Evolutionary conservation across 2,113 vertebrate genomes (phyloP).

Genomic region (Elephas maximus): DNA sequence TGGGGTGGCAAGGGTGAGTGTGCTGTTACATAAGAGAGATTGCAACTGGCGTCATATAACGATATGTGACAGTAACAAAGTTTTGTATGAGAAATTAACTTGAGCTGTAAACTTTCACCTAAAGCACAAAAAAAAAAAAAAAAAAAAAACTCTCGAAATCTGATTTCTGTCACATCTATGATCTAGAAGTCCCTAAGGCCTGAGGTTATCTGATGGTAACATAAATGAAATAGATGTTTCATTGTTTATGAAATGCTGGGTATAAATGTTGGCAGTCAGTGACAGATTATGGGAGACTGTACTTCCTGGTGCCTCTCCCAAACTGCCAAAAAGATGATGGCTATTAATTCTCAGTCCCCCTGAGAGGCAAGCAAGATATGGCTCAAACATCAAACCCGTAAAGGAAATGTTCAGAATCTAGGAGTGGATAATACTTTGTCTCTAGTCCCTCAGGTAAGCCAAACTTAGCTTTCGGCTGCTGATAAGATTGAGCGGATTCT

Average conservation of each 20-base stretch:
- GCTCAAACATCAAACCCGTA: background rate
- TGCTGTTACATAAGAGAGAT: no score
- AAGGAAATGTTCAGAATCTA: slow-evolving; percentile 4
- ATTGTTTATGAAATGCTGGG: slow-evolving; percentile 54
- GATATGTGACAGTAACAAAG: no score
- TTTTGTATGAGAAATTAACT: no score
- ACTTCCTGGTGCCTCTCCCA: slow-evolving; percentile 23
- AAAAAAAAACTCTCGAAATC: slow-evolving; percentile 32
- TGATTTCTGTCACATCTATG: slow-evolving; percentile 73
- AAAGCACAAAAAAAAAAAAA: no score
- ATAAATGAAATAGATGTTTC: slow-evolving; percentile 66
- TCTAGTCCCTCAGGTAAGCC: background rate
- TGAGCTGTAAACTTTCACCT: no score
- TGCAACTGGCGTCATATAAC: no score
- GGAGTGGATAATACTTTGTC: background rate
- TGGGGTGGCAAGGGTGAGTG: no score
- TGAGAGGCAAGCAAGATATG: slow-evolving; percentile 13
- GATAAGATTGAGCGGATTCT: background rate
- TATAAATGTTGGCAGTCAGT: slow-evolving; percentile 42
- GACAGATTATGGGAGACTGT: background rate
- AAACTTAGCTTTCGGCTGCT: background rate
- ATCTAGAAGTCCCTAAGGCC: slow-evolving; percentile 51
- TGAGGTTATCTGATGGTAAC: slow-evolving; percentile 27
- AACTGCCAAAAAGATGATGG: slow-evolving; percentile 51
- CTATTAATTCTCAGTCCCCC: slow-evolving; percentile 59